Evolutionary conservation across 2,888 invertebrate genomes (phyloP), one percentile per base, ranked within the genome.

Genomic region (Gerosis bhagava): DNA sequence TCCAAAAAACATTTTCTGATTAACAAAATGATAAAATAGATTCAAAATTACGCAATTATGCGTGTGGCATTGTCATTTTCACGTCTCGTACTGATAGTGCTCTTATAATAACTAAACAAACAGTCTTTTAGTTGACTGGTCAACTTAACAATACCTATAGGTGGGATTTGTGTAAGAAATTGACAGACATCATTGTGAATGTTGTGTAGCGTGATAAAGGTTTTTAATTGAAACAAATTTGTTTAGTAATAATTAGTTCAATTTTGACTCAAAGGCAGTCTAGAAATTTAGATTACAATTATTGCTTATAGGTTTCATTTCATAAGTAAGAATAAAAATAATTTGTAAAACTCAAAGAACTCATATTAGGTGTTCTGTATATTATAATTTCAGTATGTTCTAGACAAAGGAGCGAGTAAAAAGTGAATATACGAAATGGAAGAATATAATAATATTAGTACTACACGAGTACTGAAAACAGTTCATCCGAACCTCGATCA

Each of bases 51-150:
- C 32, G 25, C 39, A 24, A 37, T 17, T 16, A 36, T 37, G 45
- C 31, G 21, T 25, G 12, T 69, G 3, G 72, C 67, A 73, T 70
- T 65, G 65, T 68, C 49, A 47, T 21, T 36, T 50, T 45, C 29
- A 31, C 37, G 29, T 45, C 29, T 46, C 26, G 31, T 37, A 24
- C 39, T 26, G 26, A 34, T 39, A 39, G 21, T 46, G 39, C 19
- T 46, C 39, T 80, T 82, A 77, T 68, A 81, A 79, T 73, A 80
- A 83, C 83, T 84, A 82, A 82, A 78, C 81, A 82, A 79, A 74
- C 87, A 88, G 87, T 88, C 87, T 88, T 88, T 64, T 66, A 63
- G 61, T 62, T 82, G 87, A 86, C 87, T 87, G 87, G 76, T 77
- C 73, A 75, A 77, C 77, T 76, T 73, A 58, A 57, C 60, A 59